Base-by-base conservation (phyloP, 2,888 invertebrate species). In the Adela reaumurella region DNA sequence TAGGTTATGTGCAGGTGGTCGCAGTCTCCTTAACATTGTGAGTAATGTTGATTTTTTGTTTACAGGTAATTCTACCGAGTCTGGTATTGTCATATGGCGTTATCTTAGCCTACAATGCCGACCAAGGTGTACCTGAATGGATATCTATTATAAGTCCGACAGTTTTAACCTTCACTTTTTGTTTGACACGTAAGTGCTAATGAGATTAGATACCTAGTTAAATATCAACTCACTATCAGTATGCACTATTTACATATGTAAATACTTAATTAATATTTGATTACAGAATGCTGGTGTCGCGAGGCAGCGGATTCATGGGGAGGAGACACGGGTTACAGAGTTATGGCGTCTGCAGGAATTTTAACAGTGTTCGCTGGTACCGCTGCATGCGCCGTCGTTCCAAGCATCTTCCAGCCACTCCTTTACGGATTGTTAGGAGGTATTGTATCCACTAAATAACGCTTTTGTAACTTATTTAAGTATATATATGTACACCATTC, bases 221-320 rank as follows among this genome's bases (percentile, higher is more conserved):
- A n/a, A n/a, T n/a, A n/a, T n/a, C n/a, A n/a, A n/a, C n/a, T n/a
- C n/a, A n/a, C n/a, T n/a, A n/a, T n/a, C n/a, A n/a, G n/a, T n/a
- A n/a, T n/a, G n/a, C n/a, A n/a, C n/a, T n/a, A n/a, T n/a, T n/a
- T n/a, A n/a, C n/a, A n/a, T n/a, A n/a, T n/a, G n/a, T n/a, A n/a
- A n/a, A n/a, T n/a, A n/a, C n/a, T n/a, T n/a, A n/a, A n/a, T n/a
- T n/a, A n/a, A n/a, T n/a, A n/a, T n/a, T n/a, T n/a, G n/a, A n/a
- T n/a, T n/a, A n/a, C n/a, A 80, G 80, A 79, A 71, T 74, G 79
- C 49, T 79, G 78, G 77, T 78, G 70, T 62, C 62, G 77, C 54
- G 79, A 79, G 47, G 77, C 74, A 2, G 72, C 77, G 8, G 79
- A 80, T 49, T 74, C 78, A 0, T 78, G 78, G 77, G 76, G 77